Percentiles rank a stretch among this genome's conserved stretches.
These are phyloP conservation scores for Helicoverpa armigera DNA, from an alignment of 1,140 invertebrate species.

Conservation along the genomic window DNA sequence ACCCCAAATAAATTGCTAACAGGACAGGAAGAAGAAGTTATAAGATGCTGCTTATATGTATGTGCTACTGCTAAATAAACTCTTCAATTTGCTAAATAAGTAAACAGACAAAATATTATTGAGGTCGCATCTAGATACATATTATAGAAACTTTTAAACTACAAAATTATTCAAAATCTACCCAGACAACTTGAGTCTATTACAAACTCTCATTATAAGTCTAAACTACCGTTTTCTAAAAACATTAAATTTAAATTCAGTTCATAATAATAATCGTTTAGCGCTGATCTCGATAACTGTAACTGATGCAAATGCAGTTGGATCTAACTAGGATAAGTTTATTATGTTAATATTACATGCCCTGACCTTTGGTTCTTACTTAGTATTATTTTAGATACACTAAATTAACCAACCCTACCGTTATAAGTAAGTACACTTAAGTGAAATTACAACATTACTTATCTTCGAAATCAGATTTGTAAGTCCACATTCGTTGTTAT, in stretches of 20 bases:
- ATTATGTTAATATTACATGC: background rate
- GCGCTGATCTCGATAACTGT: background rate
- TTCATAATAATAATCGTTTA: slow-evolving; percentile 12
- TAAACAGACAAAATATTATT: no score
- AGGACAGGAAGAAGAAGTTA: no score
- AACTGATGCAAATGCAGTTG: background rate
- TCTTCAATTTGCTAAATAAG: no score
- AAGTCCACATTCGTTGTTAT: no score
- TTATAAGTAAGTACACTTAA: no score
- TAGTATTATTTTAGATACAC: background rate
- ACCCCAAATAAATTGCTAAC: no score
- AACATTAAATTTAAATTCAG: background rate
- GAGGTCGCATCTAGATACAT: background rate
- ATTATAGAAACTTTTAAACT: background rate
- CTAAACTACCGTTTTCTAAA: background rate
- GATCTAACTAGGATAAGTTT: background rate
- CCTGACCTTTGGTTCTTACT: background rate
- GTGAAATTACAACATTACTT: no score
- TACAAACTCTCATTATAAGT: background rate
- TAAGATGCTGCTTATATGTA: no score
- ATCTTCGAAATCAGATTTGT: no score
- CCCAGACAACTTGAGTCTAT: background rate
- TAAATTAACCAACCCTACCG: no score
- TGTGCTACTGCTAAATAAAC: no score
- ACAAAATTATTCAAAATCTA: slow-evolving; percentile 9